Base-by-base conservation (phyloP, 2,888 invertebrate species). In the Drosophila testacea region DNA sequence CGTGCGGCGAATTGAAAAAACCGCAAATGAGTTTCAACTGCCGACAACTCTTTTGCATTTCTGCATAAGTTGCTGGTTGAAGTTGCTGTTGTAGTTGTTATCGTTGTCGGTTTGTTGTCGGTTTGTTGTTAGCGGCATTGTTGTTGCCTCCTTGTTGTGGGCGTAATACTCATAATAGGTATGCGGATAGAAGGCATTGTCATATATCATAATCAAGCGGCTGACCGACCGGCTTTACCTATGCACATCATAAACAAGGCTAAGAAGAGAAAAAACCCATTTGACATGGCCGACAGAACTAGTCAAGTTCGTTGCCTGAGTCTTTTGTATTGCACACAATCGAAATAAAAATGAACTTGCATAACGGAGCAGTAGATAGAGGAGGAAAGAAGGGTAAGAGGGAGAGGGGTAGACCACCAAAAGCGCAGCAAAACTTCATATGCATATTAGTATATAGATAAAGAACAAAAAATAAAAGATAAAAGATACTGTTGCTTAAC, bases 161-260 rank as follows among this genome's bases (percentile, higher is more conserved):
- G 81, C 67, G 81, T 69, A 64, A 57, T 30, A 46, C 50, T 39
- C 38, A 44, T 55, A 52, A 56, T 48, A 60, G 39, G 51, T 52
- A 64, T 47, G 64, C 66, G 51, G 61, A 41, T 71, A 64, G 70
- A 27, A 55, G 63, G 41, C 70, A 75, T 75, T 76, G 80, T 79
- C 77, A 66, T 83, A 83, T 82, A 79, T 86, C 83, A 82, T 86
- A 82, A 88, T 82, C 89, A 73, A 73, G 89, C 52, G 27, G 64
- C 73, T 66, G 79, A 67, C 70, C 61, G 72, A 77, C 64, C 62
- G 59, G 83, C 63, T 44, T 64, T 67, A 66, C 70, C 59, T 69
- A 50, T 60, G 72, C 59, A 70, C 56, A 59, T 67, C 77, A 79
- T 81, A 88, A 88, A 75, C 68, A 56, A 59, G 56, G 55, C 77